Evolutionary conservation across 2,888 invertebrate species (phyloP).

Genomic region (Polietes domitor): DNA sequence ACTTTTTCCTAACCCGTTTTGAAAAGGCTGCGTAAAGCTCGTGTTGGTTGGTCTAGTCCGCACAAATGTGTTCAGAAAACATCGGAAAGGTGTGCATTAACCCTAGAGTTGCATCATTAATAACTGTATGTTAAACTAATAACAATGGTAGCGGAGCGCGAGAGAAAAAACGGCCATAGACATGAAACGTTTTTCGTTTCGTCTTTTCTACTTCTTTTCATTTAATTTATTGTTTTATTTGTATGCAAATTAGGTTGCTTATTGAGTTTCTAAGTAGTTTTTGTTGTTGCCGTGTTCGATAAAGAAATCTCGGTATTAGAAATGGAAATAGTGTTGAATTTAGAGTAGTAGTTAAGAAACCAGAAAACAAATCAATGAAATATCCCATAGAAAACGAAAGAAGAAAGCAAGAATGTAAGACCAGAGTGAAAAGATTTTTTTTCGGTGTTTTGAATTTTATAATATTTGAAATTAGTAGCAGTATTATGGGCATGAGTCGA

Average conservation of each 20-base stretch:
- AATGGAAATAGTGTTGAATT: not conserved
- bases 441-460: too few relatives aligned
- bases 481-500: too few relatives aligned
- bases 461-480: too few relatives aligned
- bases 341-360: not conserved
- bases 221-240: not conserved
- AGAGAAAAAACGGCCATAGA: conserved; percentile 2
- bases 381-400: not conserved
- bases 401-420: not conserved
- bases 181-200: conserved; percentile 7
- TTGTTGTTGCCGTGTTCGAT: not conserved
- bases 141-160: not conserved
- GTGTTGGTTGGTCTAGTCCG: not conserved
- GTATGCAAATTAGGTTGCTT: conserved; percentile 20
- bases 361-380: not conserved
- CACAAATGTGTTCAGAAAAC: not conserved
- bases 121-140: not conserved
- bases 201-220: too few relatives aligned
- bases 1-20: not conserved
- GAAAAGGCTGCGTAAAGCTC: not conserved
- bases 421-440: not conserved
- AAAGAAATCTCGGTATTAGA: not conserved
- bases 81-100: conserved; percentile 16
- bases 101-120: conserved; percentile 30
- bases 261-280: not conserved